phyloP scores from a whole-genome alignment of 1,140 invertebrate genomes.

The Procambarus virginalis region DNA sequence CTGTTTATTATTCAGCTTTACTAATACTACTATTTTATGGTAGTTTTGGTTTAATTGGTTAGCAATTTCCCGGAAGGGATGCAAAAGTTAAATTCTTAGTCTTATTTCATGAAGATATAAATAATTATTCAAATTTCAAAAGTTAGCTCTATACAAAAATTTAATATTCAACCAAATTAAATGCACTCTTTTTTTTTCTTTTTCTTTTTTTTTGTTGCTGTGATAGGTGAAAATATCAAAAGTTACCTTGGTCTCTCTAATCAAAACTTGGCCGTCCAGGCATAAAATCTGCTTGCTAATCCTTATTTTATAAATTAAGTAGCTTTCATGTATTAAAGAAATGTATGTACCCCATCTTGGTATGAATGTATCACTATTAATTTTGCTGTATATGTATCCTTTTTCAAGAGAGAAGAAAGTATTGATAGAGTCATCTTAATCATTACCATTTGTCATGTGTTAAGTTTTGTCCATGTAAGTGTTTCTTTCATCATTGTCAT shows the following conservation, averaged over 20 bases:
- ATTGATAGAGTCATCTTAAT: constrained; percentile 46
- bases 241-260: constrained; percentile 53
- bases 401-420: constrained; percentile 39
- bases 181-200: constrained; percentile 39
- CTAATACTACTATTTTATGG: constrained; percentile 32
- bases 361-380: constrained; percentile 58
- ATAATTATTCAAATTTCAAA: constrained; percentile 10
- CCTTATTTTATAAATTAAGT: constrained; percentile 14
- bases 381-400: constrained; percentile 40
- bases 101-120: constrained; percentile 14
- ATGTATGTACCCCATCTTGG: constrained; percentile 42
- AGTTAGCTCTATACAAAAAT: background rate
- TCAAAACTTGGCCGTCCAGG: constrained; percentile 65
- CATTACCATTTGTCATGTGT: constrained; percentile 42
- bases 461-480: constrained; percentile 25
- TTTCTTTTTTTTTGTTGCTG: constrained; percentile 44
- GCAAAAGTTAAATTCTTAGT: background rate
- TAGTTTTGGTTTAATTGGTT: constrained; percentile 16
- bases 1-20: constrained; percentile 50
- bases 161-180: constrained; percentile 20
- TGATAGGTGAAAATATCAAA: constrained; percentile 64
- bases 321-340: constrained; percentile 8
- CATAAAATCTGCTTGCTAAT: constrained; percentile 40
- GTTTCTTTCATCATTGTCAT: constrained; percentile 47
- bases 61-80: background rate